A percentile compares a stretch with the other conserved stretches of the same genome.
Evolutionary conservation across 2,888 invertebrate genomes (phyloP).

Genomic region (Amphipoea oculea): DNA sequence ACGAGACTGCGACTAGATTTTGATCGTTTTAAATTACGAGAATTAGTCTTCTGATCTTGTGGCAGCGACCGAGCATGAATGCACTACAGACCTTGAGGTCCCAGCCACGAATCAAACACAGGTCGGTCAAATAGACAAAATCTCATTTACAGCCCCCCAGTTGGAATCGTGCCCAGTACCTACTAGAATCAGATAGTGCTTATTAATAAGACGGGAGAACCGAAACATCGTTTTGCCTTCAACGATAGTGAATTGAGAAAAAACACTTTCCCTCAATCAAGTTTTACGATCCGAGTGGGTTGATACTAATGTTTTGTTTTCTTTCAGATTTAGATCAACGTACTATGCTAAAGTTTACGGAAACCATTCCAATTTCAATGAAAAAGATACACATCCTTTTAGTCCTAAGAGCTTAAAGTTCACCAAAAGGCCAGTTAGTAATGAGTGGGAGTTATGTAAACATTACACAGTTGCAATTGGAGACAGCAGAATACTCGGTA

Average conservation of each 20-base stretch:
- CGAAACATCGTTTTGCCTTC: slow-evolving; percentile 24
- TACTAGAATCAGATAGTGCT: slow-evolving; percentile 24
- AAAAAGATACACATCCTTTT: slow-evolving; percentile 13
- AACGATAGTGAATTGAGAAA: slow-evolving; percentile 40
- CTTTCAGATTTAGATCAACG: slow-evolving; percentile 43
- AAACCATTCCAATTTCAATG: slow-evolving; percentile 23
- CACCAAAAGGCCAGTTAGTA: slow-evolving; percentile 20
- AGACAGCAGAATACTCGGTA: slow-evolving; percentile 62
- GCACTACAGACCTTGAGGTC: slow-evolving; percentile 22
- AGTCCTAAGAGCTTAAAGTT: slow-evolving; percentile 17
- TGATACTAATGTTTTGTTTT: slow-evolving; percentile 52
- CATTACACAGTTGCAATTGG: slow-evolving; percentile 65
- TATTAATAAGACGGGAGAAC: slow-evolving; percentile 39
- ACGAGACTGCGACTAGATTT: no score
- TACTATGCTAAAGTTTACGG: slow-evolving; percentile 44
- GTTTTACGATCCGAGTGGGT: slow-evolving; percentile 52
- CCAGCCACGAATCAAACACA: slow-evolving; percentile 9
- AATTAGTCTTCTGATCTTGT: neutral
- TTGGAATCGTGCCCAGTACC: slow-evolving; percentile 53
- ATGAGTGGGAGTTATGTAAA: slow-evolving; percentile 62
- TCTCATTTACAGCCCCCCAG: slow-evolving; percentile 18
- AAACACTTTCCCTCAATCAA: slow-evolving; percentile 47
- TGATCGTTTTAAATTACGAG: no score
- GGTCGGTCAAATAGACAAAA: slow-evolving; percentile 29
- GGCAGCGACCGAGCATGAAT: slow-evolving; percentile 26